These are phyloP conservation scores for Limnodromus scolopaceus DNA, from an alignment of 2,797 vertebrate genomes.

Conservation along the genomic window DNA sequence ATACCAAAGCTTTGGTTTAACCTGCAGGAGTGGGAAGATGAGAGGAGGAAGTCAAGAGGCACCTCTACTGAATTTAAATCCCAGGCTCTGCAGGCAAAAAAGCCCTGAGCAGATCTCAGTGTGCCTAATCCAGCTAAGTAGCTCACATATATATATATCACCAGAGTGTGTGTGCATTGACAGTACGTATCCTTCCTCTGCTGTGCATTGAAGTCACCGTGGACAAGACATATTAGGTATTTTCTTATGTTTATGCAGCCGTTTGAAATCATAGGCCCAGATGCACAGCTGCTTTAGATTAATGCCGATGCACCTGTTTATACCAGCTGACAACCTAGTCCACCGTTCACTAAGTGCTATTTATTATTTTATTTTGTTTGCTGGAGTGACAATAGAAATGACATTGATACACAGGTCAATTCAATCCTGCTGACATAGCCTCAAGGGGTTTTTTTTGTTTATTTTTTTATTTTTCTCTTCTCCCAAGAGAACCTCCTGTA, in stretches of 20 bases:
- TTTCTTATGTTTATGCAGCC: neutral
- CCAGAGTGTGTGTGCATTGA: neutral
- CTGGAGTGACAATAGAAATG: constrained; percentile 10
- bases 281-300: neutral
- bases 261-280: neutral
- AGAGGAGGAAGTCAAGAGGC: neutral
- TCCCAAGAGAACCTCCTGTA: constrained; percentile 38
- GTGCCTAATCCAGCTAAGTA: neutral
- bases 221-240: neutral
- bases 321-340: neutral
- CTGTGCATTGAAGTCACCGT: neutral
- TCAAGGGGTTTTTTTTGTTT: neutral
- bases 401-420: constrained; percentile 45
- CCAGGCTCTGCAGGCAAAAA: neutral
- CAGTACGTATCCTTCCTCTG: neutral
- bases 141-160: neutral
- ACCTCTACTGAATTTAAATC: neutral
- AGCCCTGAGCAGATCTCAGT: neutral
- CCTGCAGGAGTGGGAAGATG: neutral
- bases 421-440: constrained; percentile 15
- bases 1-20: neutral
- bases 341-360: neutral
- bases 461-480: neutral
- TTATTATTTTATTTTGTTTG: constrained; percentile 59
- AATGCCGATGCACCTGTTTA: neutral